phyloP scores from a whole-genome alignment of 2,113 vertebrate genomes.

The Saccopteryx bilineata region DNA sequence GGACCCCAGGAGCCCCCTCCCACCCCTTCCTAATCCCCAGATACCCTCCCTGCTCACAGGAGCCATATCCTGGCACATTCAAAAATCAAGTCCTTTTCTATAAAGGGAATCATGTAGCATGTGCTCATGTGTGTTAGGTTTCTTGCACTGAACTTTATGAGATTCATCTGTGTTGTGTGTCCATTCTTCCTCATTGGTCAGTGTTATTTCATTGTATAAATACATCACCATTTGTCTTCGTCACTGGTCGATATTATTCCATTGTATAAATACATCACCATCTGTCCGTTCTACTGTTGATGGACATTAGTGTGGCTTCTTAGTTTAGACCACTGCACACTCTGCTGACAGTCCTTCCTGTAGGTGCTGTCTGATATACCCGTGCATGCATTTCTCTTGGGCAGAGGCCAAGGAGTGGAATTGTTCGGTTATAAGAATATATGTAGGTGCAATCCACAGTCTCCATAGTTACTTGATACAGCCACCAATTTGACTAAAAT shows the following conservation, averaged over 20 bases:
- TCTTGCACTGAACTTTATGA: background rate
- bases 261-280: rapidly evolving
- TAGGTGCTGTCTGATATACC: too few species aligned
- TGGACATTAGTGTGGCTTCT: background rate
- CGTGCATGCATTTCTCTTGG: background rate
- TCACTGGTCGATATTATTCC: background rate
- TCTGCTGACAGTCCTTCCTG: background rate
- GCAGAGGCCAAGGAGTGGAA: background rate
- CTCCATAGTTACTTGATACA: background rate
- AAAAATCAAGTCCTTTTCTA: background rate
- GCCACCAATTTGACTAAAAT: background rate
- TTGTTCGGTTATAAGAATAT: too few species aligned
- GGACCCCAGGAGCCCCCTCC: background rate
- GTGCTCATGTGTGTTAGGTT: too few species aligned
- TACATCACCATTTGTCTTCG: background rate
- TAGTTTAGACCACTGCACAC: background rate
- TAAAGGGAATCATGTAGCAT: background rate
- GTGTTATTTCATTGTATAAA: background rate
- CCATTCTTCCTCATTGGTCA: background rate
- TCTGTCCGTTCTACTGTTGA: background rate
- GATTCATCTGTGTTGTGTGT: background rate
- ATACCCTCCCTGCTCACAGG: background rate
- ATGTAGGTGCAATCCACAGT: background rate
- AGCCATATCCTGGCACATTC: background rate
- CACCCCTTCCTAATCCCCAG: background rate